phyloP scores from a whole-genome alignment of 2,797 vertebrate genomes.

The Lagorchestes hirsutus region DNA sequence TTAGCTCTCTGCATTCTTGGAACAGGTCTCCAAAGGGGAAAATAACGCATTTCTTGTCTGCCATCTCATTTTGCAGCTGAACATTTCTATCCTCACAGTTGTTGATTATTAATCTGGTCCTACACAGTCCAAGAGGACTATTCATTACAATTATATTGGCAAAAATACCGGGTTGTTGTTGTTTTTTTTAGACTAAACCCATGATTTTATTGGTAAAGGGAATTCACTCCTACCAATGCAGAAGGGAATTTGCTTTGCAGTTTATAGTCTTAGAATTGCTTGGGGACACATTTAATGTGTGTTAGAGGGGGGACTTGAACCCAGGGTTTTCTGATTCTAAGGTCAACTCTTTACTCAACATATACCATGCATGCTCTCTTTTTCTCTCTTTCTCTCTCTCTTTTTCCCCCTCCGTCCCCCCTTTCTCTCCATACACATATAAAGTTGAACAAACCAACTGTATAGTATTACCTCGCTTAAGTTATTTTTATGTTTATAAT shows the following conservation, averaged over 20 bases:
- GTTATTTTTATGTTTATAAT: slow-evolving; percentile 48
- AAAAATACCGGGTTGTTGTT: neutral
- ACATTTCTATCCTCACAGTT: slow-evolving; percentile 50
- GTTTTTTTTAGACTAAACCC: neutral
- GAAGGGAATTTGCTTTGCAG: neutral
- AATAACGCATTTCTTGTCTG: slow-evolving; percentile 45
- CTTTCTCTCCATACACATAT: neutral
- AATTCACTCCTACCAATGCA: neutral
- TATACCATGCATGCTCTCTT: neutral
- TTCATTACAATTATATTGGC: slow-evolving; percentile 2
- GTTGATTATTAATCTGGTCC: slow-evolving; percentile 7
- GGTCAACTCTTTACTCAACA: neutral
- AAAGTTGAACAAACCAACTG: slow-evolving; percentile 21
- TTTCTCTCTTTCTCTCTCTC: no score
- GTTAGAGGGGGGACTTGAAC: neutral
- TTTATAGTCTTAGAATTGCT: neutral
- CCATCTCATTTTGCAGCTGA: slow-evolving; percentile 74
- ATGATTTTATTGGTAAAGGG: neutral
- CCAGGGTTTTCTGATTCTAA: neutral
- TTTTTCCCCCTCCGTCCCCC: no score
- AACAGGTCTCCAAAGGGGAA: slow-evolving; percentile 75
- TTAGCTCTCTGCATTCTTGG: slow-evolving; percentile 74
- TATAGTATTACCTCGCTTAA: slow-evolving; percentile 4
- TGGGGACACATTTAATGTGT: neutral
- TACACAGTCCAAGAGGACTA: neutral